These are phyloP conservation scores for Oryzias melastigma DNA, from an alignment of 2,113 vertebrate species.

Conservation along the genomic window DNA sequence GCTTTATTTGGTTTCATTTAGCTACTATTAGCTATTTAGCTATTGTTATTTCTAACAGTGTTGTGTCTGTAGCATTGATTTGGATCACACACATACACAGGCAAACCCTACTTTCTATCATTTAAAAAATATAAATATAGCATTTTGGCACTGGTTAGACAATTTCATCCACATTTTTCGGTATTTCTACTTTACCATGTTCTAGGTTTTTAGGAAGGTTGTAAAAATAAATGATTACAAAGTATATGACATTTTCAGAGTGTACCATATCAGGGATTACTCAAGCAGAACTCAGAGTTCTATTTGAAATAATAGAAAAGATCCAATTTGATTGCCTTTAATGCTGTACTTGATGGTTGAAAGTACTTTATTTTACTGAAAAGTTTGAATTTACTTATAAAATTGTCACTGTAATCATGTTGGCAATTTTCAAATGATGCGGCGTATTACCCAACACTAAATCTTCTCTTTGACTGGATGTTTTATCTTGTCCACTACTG, in stretches of 20 bases:
- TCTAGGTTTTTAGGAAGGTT: no score
- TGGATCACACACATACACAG: slow-evolving; percentile 36
- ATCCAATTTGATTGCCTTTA: background rate
- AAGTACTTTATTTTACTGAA: background rate
- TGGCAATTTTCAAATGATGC: no score
- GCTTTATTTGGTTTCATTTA: slow-evolving; percentile 24
- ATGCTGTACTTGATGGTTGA: background rate
- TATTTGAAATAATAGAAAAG: background rate
- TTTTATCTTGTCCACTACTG: background rate
- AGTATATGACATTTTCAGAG: background rate
- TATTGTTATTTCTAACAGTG: slow-evolving; percentile 22
- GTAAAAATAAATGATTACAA: background rate
- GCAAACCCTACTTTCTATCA: no score
- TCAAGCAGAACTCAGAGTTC: slow-evolving; percentile 1
- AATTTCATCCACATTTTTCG: no score
- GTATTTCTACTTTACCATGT: no score
- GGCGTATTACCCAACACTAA: background rate
- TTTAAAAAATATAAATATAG: no score
- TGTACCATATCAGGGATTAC: background rate
- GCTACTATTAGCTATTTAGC: no score
- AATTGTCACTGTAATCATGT: no score
- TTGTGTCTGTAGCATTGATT: slow-evolving; percentile 47
- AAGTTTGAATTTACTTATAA: no score
- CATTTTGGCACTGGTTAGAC: no score
- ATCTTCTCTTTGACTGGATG: background rate